Base-by-base conservation (phyloP, 2,888 invertebrate genomes). In the Acronicta aceris region DNA sequence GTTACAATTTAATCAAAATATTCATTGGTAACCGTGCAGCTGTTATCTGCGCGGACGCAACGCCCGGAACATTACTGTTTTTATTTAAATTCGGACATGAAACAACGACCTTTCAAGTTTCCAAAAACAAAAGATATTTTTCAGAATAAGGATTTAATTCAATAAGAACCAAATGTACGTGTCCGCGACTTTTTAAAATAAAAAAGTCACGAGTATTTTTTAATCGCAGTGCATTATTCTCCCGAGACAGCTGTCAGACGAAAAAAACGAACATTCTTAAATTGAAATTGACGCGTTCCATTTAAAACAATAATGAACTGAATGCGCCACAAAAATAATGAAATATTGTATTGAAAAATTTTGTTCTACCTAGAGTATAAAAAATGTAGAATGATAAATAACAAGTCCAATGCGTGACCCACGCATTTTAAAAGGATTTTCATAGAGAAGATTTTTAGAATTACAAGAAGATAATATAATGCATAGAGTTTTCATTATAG, bases 221-320 rank as follows among this genome's bases (percentile, higher is more conserved):
- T 75, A 81, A 78, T 81, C 81, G 73, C 73, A 65, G 54, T 77
- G 81, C 81, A 83, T 87, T 85, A 84, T 82, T 82, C 83, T 78
- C 61, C 70, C 65, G 74, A 75, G 84, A 86, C 88, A 88, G 86
- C 86, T 89, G 90, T 86, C 87, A 81, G 81, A 76, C 64, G 76
- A 50, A 79, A 84, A 87, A 86, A 86, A 86, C 81, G 81, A 72
- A 81, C 88, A 87, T 85, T 85, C 81, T 80, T 68, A 87, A 91
- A 93, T 93, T 93, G 87, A 92, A 90, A 93, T 88, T 91, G 93
- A 93, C 94, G 91, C 88, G 90, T 90, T 89, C 90, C 89, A 90
- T 92, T 93, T 90, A 91, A 92, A 93, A 91, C 90, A 93, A 91
- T 90, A 87, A 92, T 81, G 84, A 83, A 82, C 84, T 81, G 84